Base-by-base conservation (phyloP, 2,888 invertebrate genomes). In the Drosophila affinis region DNA sequence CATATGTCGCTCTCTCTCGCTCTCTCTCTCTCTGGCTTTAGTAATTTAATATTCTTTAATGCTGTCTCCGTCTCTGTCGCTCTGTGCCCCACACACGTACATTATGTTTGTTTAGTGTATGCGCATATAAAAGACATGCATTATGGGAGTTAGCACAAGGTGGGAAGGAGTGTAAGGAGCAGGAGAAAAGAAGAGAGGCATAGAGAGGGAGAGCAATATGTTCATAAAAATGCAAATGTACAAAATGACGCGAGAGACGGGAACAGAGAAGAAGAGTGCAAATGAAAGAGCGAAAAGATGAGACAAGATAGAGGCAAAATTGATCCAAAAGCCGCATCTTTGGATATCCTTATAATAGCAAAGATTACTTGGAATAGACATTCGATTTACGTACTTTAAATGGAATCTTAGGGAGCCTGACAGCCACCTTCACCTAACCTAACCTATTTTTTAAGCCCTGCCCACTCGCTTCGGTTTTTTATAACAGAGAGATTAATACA, bases 1-100 rank as follows among this genome's bases (percentile, higher is more conserved):
- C 88, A 76, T 78, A 76, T 76, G 84, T 87, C 78, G 14, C 14
- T 7, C 6, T 5, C 39, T 7, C 7, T n/a, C n/a, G 0, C 14
- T 14, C 14, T 39, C n/a, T n/a, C 14, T 7, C n/a, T 39, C 14
- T 68, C 49, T 58, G 45, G 69, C 78, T 83, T 86, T 83, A 88
- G 88, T 88, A 88, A 83, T 83, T 83, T 83, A 83, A 88, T 83
- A 81, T 72, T 83, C 83, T 88, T 83, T 86, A 83, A 83, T 88
- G 77, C 75, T 54, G 59, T 69, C 76, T 58, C 69, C 54, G 59
- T 69, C 76, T 57, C 69, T 18, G 58, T 72, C 63, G 6, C 45
- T 10, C 34, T 34, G 5, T 10, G 34, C 34, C n/a, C 9, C 49
- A 49, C 64, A 62, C 64, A 62, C 65, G 62, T 62, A 75, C 60